Evolutionary conservation across 35 echinoderm and acorn worm genomes (phyloP).

Genomic region (Holothuria glaberrima): DNA sequence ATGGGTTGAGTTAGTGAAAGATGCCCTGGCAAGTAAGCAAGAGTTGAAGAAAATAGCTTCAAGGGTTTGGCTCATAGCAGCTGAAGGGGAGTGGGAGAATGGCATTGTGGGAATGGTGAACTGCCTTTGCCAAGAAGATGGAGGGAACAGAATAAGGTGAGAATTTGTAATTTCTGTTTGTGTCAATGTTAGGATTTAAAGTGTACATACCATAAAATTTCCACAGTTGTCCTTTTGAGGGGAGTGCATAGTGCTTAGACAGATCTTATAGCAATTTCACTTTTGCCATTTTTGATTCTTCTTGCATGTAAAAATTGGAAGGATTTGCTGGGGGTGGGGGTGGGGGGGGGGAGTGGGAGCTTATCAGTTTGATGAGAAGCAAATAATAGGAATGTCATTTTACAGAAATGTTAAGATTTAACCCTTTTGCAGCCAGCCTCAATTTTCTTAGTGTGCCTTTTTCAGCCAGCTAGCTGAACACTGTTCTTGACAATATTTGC

Average conservation of each 20-base stretch:
- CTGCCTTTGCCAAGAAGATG: constrained; percentile 80
- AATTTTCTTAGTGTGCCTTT: no score
- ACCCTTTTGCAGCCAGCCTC: no score
- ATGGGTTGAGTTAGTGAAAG: constrained; percentile 80
- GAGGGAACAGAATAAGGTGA: constrained; percentile 82
- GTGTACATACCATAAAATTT: not conserved
- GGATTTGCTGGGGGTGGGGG: not conserved
- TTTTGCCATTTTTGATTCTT: not conserved
- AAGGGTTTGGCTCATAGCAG: constrained; percentile 77
- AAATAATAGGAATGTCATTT: no score
- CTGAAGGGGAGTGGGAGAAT: constrained; percentile 59
- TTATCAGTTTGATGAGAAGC: no score
- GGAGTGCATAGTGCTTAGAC: not conserved
- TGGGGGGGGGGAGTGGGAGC: no score
- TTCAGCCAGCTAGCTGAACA: no score
- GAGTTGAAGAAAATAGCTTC: not conserved
- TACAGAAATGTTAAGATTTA: no score
- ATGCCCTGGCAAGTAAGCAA: constrained; percentile 41
- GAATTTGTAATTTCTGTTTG: not conserved
- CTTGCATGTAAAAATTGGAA: not conserved
- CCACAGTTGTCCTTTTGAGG: not conserved
- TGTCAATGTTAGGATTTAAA: not conserved
- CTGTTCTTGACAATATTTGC: no score
- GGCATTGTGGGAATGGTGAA: constrained; percentile 90
- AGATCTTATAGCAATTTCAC: not conserved